These are phyloP conservation scores for Paramormyrops hopkinsi DNA, from an alignment of 2,797 vertebrate genomes.

Conservation along the genomic window DNA sequence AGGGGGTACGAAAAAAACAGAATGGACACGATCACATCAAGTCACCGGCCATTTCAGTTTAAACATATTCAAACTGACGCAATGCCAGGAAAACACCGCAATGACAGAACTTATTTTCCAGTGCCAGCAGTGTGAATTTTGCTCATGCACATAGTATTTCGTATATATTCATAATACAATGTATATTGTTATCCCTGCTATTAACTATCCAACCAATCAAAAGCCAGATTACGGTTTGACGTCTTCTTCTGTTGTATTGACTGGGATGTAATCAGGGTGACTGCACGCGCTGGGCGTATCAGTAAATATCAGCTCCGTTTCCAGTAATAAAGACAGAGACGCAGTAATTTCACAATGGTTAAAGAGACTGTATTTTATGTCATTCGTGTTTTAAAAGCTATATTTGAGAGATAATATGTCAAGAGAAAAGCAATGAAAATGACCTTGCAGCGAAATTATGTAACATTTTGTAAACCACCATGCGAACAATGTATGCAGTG, in stretches of 20 bases:
- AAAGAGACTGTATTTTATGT: background rate
- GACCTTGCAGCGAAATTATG: background rate
- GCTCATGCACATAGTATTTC: background rate
- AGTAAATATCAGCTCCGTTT: background rate
- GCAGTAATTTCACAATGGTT: background rate
- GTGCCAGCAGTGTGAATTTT: background rate
- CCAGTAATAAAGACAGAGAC: background rate
- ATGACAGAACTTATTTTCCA: background rate
- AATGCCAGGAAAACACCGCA: background rate
- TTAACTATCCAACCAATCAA: background rate
- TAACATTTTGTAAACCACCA: background rate
- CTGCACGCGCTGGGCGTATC: background rate
- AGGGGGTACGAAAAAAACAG: background rate
- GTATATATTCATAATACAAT: background rate
- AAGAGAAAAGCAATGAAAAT: background rate
- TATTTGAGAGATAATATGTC: background rate
- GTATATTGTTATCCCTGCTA: background rate
- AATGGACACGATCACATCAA: background rate
- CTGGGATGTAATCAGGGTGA: background rate
- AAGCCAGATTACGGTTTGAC: background rate
- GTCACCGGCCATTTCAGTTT: background rate
- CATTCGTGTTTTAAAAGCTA: background rate
- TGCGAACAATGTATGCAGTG: background rate
- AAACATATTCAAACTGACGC: background rate
- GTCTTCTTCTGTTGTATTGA: background rate